Conservation (phyloP, 2,113 vertebrate genomes). For the Hippocampus barbouri region DNA sequence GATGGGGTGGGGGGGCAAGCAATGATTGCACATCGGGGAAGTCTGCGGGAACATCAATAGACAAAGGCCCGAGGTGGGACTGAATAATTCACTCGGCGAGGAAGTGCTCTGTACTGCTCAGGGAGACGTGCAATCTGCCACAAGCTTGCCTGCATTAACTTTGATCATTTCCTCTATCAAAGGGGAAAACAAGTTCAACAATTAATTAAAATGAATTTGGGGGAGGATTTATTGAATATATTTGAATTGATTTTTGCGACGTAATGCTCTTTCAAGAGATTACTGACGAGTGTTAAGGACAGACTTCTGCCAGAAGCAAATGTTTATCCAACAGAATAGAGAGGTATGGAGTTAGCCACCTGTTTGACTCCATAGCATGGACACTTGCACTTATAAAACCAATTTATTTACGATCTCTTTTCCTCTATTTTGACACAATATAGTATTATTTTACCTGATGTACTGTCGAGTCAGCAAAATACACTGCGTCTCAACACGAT, state of each 20-base stretch:
- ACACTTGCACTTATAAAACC: no score
- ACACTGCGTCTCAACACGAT: conserved; percentile 23
- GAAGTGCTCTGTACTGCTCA: conserved; percentile 42
- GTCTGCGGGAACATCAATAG: conserved; percentile 59
- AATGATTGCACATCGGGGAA: conserved; percentile 44
- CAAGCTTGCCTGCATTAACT: conserved; percentile 39
- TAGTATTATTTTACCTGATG: no score
- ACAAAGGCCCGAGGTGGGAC: conserved; percentile 58
- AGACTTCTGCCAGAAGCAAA: not conserved
- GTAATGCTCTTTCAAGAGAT: conserved; percentile 18
- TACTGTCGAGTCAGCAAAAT: conserved; percentile 43
- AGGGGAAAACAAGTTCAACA: conserved; percentile 45
- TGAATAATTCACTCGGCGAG: conserved; percentile 61
- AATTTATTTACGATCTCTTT: not conserved
- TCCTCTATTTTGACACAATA: no score
- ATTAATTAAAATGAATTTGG: conserved; percentile 46
- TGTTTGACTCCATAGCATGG: not conserved
- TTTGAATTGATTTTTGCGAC: not conserved
- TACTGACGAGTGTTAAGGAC: not conserved
- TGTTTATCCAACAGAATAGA: not conserved
- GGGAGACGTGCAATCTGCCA: conserved; percentile 35
- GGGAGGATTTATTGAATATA: conserved; percentile 17
- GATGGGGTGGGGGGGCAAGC: conserved; percentile 15
- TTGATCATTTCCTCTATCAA: conserved; percentile 56
- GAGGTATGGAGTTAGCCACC: not conserved